Evolutionary conservation across 2,888 invertebrate genomes (phyloP), one percentile per base, ranked within the genome.

Genomic region (Tuta absoluta): DNA sequence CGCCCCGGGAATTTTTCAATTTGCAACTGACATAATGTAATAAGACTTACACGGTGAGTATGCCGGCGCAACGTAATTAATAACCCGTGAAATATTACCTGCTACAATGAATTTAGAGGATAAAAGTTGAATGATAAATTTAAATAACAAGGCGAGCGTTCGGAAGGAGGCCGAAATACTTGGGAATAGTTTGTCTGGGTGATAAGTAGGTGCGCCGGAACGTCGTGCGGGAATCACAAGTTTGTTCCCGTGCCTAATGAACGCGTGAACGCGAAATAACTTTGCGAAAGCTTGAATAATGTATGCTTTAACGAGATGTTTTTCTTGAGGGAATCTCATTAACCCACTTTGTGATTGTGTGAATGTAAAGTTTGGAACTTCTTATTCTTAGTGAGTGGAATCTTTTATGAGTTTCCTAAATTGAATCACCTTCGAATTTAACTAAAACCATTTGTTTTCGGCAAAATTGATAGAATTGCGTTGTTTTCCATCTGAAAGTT

Each of bases 111-210:
- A 90, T 91, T 90, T 90, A 87, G 86, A 87, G 85, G 85, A 88
- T 89, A 89, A 90, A 91, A 91, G 90, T 91, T 91, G 89, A 89
- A 89, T 89, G 89, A 90, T 91, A 91, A 91, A 91, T 91, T 91
- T 87, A 88, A 89, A 89, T 90, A 91, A 90, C 88, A 87, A 86
- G 86, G 75, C 78, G 76, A 76, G 79, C 73, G 74, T 75, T 75
- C 72, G 70, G 76, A 70, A 75, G 75, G 76, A 80, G 79, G 79
- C 85, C 82, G 76, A 84, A 87, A 90, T 90, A 86, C 90, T 91
- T 89, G 82, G 68, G 85, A 87, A 90, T 90, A 91, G 91, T 91
- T 62, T 86, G 78, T 77, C 77, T 75, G 80, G 85, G 82, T 87
- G 87, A 88, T 89, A 89, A 87, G 87, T 85, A 84, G 84, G 81